Conservation (phyloP, 2,797 vertebrate genomes). For the Strix occidentalis region DNA sequence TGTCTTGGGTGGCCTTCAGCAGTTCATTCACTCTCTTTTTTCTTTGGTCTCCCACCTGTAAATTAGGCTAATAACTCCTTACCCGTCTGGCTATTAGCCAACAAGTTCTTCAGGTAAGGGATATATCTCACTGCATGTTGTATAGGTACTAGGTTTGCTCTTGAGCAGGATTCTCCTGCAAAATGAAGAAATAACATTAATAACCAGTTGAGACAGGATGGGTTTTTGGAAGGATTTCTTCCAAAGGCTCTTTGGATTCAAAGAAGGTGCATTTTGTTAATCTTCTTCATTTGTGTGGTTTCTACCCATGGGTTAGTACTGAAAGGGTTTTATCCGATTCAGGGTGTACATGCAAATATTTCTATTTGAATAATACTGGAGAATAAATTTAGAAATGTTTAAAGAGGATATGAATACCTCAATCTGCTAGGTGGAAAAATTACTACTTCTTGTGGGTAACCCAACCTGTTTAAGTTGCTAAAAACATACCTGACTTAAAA, state of each 20-base stretch:
- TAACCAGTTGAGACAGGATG: not conserved
- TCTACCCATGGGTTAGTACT: conserved; percentile 53
- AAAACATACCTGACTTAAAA: conserved; percentile 75
- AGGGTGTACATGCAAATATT: conserved; percentile 77
- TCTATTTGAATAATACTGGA: conserved; percentile 79
- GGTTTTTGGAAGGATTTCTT: not conserved
- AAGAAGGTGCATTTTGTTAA: conserved; percentile 49
- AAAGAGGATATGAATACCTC: conserved; percentile 79
- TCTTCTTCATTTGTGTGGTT: conserved; percentile 74
- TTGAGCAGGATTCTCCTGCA: not conserved
- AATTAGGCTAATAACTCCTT: not conserved
- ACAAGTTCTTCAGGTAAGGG: not conserved
- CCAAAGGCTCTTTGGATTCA: conserved; percentile 2
- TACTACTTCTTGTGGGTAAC: conserved; percentile 77
- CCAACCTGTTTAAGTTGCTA: conserved; percentile 82
- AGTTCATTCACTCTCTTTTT: not conserved
- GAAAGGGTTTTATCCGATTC: conserved; percentile 68
- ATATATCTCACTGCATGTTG: not conserved
- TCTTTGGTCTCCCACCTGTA: not conserved
- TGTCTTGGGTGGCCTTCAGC: not conserved
- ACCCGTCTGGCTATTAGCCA: not conserved
- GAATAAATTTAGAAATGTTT: conserved; percentile 82
- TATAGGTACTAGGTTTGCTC: not conserved
- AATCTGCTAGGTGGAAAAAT: conserved; percentile 81
- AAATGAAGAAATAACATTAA: not conserved